Conservation (phyloP, 1,140 invertebrate species). For the Drosophila simulans region DNA sequence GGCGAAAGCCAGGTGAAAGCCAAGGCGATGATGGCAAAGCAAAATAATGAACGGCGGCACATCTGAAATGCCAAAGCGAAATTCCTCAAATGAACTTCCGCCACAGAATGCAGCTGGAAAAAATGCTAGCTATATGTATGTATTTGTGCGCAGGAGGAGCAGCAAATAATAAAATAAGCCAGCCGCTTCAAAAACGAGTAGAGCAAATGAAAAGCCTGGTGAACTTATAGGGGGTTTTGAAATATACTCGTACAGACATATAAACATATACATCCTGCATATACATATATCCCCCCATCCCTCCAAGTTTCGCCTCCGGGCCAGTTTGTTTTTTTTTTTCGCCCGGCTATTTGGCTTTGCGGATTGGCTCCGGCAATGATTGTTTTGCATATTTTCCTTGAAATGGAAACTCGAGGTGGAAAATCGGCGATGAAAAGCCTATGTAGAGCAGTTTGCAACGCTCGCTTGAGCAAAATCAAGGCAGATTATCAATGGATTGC, state of each 20-base stretch:
- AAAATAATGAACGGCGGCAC: slow-evolving; percentile 53
- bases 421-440: background rate
- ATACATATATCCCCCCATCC: background rate
- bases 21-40: slow-evolving; percentile 36
- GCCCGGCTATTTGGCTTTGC: slow-evolving; percentile 29
- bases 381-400: slow-evolving; percentile 34
- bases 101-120: slow-evolving; percentile 59
- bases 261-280: too few species aligned
- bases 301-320: slow-evolving; percentile 10
- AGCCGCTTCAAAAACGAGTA: slow-evolving; percentile 28
- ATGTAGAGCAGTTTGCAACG: background rate
- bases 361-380: slow-evolving; percentile 34
- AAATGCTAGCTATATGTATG: background rate
- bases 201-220: slow-evolving; percentile 29
- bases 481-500: background rate
- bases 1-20: slow-evolving; percentile 24
- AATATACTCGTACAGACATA: background rate
- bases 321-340: slow-evolving; percentile 3
- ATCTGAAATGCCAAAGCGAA: slow-evolving; percentile 65
- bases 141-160: background rate
- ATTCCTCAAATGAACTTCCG: slow-evolving; percentile 71
- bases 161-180: slow-evolving; percentile 50
- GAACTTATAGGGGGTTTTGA: background rate
- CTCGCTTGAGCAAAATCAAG: slow-evolving; percentile 3
- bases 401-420: slow-evolving; percentile 1